Conservation (phyloP, 2,888 invertebrate species). For the Scaptomyza parva region DNA sequence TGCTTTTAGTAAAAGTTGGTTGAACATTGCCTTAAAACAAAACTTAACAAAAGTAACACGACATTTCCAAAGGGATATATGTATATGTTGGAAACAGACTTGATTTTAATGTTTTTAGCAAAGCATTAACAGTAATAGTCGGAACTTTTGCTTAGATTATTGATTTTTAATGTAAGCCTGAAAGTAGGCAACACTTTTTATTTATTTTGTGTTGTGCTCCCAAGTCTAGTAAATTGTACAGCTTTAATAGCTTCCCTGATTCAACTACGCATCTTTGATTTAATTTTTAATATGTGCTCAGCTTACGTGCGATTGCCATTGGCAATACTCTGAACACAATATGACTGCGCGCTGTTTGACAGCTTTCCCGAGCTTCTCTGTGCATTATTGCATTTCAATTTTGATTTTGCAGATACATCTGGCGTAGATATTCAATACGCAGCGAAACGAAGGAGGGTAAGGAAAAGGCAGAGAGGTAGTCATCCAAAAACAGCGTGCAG, state of each 20-base stretch:
- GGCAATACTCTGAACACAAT: conserved; percentile 18
- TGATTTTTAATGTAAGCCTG: background rate
- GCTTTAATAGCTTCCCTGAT: background rate
- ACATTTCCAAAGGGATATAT: background rate
- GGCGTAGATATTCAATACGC: conserved; percentile 34
- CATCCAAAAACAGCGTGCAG: conserved; percentile 1
- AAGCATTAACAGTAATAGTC: too few relatives aligned
- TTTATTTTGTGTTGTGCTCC: too few relatives aligned
- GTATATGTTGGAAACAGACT: background rate
- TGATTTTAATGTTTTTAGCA: too few relatives aligned
- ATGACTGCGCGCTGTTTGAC: conserved; percentile 35
- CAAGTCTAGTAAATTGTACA: background rate
- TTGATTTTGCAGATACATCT: conserved; percentile 66
- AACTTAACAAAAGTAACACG: too few relatives aligned
- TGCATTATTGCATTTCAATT: conserved; percentile 68
- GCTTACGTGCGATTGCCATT: conserved; percentile 1
- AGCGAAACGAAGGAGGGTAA: background rate
- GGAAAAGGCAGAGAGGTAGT: background rate
- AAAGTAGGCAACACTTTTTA: conserved; percentile 7
- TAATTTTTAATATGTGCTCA: background rate
- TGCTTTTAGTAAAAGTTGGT: conserved; percentile 1
- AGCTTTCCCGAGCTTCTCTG: conserved; percentile 31
- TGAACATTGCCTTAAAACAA: background rate
- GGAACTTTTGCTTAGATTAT: background rate
- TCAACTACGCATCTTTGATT: background rate